Percentiles rank a stretch among this genome's conserved stretches.
Conservation (phyloP, 2,888 invertebrate genomes). For the Sarcophaga variegata region DNA sequence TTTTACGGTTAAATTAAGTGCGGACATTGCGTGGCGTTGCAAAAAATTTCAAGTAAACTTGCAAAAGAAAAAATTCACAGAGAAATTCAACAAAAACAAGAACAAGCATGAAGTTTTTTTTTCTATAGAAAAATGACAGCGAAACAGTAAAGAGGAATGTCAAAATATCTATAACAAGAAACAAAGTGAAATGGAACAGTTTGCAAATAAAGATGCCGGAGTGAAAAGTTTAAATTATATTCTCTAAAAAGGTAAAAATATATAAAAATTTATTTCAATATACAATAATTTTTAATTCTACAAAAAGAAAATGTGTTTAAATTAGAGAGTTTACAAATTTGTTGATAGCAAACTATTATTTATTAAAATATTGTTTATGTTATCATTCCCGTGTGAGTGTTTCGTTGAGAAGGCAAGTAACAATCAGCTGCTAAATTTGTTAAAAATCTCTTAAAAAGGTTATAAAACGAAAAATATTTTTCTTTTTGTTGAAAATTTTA, state of each 20-base stretch:
- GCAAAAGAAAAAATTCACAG: slow-evolving; percentile 57
- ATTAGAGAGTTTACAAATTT: too few relatives aligned
- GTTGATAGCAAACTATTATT: too few relatives aligned
- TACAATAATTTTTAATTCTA: too few relatives aligned
- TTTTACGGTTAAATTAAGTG: slow-evolving; percentile 90
- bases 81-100: slow-evolving; percentile 19
- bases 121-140: too few relatives aligned
- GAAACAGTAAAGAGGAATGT: slow-evolving; percentile 7
- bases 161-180: not conserved
- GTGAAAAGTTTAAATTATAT: too few relatives aligned
- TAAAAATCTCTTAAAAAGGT: slow-evolving; percentile 14
- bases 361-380: not conserved
- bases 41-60: slow-evolving; percentile 54
- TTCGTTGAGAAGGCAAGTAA: too few relatives aligned
- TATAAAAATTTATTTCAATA: too few relatives aligned
- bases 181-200: not conserved
- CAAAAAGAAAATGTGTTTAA: too few relatives aligned
- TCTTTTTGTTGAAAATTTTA: not conserved
- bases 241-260: too few relatives aligned
- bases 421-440: slow-evolving; percentile 15
- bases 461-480: slow-evolving; percentile 20
- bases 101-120: slow-evolving; percentile 14
- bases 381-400: not conserved
- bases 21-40: slow-evolving; percentile 76
- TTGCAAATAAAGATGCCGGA: not conserved